Conservation (phyloP, 1,140 invertebrate genomes). For the Drosophila athabasca region DNA sequence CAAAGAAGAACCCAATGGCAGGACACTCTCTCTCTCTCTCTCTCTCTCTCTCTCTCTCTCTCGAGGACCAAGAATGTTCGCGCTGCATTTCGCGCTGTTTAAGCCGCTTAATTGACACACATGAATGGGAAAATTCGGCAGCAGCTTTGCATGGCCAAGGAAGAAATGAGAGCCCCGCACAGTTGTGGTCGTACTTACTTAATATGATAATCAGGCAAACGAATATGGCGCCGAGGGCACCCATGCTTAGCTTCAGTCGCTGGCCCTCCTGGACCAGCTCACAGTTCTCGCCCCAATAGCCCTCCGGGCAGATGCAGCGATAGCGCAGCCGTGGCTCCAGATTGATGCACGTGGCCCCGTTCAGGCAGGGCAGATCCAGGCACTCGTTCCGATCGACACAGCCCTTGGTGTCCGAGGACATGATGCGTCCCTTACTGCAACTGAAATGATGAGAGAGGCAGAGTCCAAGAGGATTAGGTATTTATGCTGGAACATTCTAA, state of each 20-base stretch:
- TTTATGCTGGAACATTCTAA: neutral
- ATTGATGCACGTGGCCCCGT: slow-evolving; percentile 86
- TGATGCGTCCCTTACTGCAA: slow-evolving; percentile 86
- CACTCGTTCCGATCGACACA: slow-evolving; percentile 87
- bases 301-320: slow-evolving; percentile 86
- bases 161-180: neutral
- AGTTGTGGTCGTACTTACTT: slow-evolving; percentile 83
- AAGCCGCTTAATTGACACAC: slow-evolving; percentile 75
- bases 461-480: slow-evolving; percentile 17
- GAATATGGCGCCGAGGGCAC: slow-evolving; percentile 87
- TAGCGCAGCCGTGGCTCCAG: slow-evolving; percentile 85
- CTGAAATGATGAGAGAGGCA: slow-evolving; percentile 66
- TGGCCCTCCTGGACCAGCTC: slow-evolving; percentile 87
- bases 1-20: neutral
- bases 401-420: slow-evolving; percentile 86
- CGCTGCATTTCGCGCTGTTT: slow-evolving; percentile 27
- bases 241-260: slow-evolving; percentile 86
- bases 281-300: slow-evolving; percentile 88
- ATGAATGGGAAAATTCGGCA: slow-evolving; percentile 55
- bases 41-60: no score
- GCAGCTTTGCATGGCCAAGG: slow-evolving; percentile 41
- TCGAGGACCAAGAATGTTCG: slow-evolving; percentile 15
- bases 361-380: slow-evolving; percentile 86
- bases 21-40: neutral
- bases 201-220: slow-evolving; percentile 87